A percentile compares a stretch with the other conserved stretches of the same genome.
Conservation (phyloP, 1,140 invertebrate genomes). For the Orussus abietinus region DNA sequence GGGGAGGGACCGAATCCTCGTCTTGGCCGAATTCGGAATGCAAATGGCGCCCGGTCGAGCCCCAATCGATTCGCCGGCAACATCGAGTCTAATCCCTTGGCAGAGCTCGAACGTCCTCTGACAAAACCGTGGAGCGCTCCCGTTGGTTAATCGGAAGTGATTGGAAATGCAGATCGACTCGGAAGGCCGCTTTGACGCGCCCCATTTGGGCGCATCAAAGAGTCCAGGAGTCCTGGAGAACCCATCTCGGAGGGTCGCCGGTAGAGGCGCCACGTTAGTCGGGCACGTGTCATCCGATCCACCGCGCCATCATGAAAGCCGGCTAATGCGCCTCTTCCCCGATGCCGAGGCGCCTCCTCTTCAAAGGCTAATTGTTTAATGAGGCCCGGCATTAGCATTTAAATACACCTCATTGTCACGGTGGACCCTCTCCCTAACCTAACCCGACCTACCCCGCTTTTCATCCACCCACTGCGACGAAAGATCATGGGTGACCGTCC, state of each 20-base stretch:
- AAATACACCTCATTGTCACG: constrained; percentile 40
- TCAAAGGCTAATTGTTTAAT: constrained; percentile 50
- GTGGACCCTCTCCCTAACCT: constrained; percentile 13
- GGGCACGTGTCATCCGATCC: constrained; percentile 40
- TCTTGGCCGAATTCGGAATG: too few relatives aligned
- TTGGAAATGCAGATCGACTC: constrained; percentile 29
- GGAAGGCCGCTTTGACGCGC: constrained; percentile 3
- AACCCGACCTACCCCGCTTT: constrained; percentile 12
- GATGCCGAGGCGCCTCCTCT: constrained; percentile 32
- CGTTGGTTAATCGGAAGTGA: constrained; percentile 15
- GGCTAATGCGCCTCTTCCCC: constrained; percentile 30
- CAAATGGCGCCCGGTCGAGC: too few relatives aligned
- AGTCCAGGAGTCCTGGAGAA: constrained; percentile 7
- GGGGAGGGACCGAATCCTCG: too few relatives aligned
- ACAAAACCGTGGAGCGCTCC: too few relatives aligned
- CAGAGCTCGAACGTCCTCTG: too few relatives aligned
- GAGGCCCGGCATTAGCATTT: constrained; percentile 44
- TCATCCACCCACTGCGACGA: constrained; percentile 1
- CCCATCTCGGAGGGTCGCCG: too few relatives aligned
- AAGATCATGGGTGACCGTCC: neutral
- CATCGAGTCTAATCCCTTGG: too few relatives aligned
- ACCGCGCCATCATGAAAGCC: constrained; percentile 39
- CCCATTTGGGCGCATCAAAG: constrained; percentile 18
- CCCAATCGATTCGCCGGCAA: too few relatives aligned
- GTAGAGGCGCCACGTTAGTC: too few relatives aligned